Conservation (phyloP, 2,888 invertebrate genomes). For the Ariolimax columbianus region DNA sequence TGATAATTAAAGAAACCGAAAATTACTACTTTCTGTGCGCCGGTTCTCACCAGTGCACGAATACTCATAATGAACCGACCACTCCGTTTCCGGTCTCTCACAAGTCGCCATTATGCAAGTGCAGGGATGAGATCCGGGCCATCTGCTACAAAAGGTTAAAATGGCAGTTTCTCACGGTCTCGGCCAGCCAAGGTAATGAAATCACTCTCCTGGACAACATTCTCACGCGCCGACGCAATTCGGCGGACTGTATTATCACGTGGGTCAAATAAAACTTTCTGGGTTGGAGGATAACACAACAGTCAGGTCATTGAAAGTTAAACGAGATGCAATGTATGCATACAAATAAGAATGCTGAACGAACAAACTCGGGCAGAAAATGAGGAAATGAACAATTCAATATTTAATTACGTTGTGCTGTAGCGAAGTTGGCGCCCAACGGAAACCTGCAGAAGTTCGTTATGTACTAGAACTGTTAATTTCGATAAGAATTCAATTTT, state of each 20-base stretch:
- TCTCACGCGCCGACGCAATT: background rate
- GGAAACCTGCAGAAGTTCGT: too few species aligned
- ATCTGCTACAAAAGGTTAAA: slow-evolving; percentile 28
- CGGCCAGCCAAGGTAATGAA: background rate
- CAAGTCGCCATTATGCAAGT: slow-evolving; percentile 37
- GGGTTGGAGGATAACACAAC: too few species aligned
- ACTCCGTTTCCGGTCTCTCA: slow-evolving; percentile 33
- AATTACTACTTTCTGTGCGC: background rate
- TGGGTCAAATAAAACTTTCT: too few species aligned
- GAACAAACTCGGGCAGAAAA: too few species aligned
- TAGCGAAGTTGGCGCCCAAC: too few species aligned
- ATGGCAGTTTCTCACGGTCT: slow-evolving; percentile 34
- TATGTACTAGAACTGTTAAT: too few species aligned
- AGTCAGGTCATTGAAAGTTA: too few species aligned
- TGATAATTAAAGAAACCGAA: background rate
- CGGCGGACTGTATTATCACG: background rate
- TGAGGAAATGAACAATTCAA: too few species aligned
- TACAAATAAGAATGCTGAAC: too few species aligned
- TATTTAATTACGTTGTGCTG: too few species aligned
- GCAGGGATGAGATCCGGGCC: slow-evolving; percentile 10
- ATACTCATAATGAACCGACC: slow-evolving; percentile 16
- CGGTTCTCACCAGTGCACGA: background rate
- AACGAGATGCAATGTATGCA: too few species aligned
- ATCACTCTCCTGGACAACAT: background rate
- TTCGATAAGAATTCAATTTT: too few species aligned